Percentiles rank a stretch among this genome's conserved stretches.
Evolutionary conservation across 2,888 invertebrate genomes (phyloP).

Genomic region (Sepiola atlantica): DNA sequence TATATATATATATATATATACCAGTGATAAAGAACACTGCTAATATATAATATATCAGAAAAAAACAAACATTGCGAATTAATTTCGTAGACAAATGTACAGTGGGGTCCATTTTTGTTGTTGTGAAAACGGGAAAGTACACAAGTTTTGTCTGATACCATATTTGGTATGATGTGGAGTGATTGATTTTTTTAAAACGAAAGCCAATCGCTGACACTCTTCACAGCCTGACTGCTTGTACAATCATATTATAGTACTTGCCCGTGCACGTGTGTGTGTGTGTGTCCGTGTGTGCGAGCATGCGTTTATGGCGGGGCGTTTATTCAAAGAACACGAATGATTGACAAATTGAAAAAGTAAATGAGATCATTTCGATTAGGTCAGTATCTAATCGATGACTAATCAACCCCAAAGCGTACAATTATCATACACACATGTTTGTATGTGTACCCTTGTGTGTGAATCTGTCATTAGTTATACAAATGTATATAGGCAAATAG

Average conservation of each 20-base stretch:
- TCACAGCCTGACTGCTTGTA: neutral
- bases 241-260: neutral
- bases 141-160: neutral
- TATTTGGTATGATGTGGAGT: neutral
- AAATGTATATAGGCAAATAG: too few relatives aligned
- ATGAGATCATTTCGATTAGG: conserved; percentile 6
- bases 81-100: too few relatives aligned
- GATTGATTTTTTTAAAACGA: neutral
- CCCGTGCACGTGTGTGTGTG: neutral
- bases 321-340: neutral
- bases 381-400: neutral
- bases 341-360: neutral
- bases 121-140: neutral
- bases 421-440: too few relatives aligned
- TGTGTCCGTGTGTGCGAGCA: neutral
- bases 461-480: too few relatives aligned
- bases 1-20: too few relatives aligned
- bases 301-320: neutral
- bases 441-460: too few relatives aligned
- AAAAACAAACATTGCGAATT: neutral
- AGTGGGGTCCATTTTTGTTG: neutral
- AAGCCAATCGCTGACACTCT: neutral
- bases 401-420: neutral
- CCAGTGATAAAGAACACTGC: too few relatives aligned
- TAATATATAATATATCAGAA: neutral